phyloP scores from a whole-genome alignment of 2,888 invertebrate genomes.

The Limnephilus rhombicus region DNA sequence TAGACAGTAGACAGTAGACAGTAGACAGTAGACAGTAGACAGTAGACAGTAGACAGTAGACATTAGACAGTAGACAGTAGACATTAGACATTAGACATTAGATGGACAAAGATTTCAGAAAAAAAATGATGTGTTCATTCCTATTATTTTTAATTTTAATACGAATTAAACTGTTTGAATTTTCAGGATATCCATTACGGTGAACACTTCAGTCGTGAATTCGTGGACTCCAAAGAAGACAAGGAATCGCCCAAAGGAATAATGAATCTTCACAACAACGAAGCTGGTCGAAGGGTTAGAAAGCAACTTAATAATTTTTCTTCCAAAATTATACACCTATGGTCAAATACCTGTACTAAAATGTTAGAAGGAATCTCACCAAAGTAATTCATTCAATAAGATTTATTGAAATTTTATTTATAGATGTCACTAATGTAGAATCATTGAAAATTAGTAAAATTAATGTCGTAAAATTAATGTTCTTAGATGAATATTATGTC shows the following conservation, averaged over 20 bases:
- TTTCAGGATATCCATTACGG: constrained; percentile 89
- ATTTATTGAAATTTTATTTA: neutral
- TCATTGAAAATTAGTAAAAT: neutral
- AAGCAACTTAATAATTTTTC: neutral
- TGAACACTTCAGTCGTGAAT: constrained; percentile 90
- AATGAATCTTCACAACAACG: constrained; percentile 95
- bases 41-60: no score
- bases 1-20: neutral
- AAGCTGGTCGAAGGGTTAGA: constrained; percentile 90
- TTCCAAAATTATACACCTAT: neutral
- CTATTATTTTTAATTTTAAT: neutral
- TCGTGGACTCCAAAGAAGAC: constrained; percentile 90
- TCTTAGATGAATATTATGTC: no score
- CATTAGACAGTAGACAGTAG: neutral
- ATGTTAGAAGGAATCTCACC: neutral
- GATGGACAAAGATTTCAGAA: neutral
- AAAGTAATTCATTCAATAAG: neutral
- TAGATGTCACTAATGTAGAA: neutral
- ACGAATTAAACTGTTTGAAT: constrained; percentile 15
- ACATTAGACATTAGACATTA: neutral
- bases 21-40: neutral
- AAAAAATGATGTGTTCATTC: no score
- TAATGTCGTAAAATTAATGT: no score
- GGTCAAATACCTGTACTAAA: neutral
- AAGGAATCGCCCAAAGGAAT: constrained; percentile 84